Evolutionary conservation across 1,140 invertebrate species (phyloP).

Genomic region (Homalodisca vitripennis): DNA sequence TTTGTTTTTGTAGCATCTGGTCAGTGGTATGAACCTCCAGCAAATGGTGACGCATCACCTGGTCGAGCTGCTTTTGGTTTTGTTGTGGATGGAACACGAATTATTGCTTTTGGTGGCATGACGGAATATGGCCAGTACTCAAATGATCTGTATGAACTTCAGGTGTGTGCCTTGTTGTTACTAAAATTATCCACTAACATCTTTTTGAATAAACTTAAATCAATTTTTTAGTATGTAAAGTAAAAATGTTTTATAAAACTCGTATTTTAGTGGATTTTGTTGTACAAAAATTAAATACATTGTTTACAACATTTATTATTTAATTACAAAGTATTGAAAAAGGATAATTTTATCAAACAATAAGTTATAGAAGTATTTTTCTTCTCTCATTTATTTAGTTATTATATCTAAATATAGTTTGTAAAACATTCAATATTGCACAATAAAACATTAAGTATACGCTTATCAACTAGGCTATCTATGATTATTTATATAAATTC

Average conservation of each 20-base stretch:
- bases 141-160: slow-evolving; percentile 94
- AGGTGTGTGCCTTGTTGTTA: slow-evolving; percentile 80
- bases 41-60: slow-evolving; percentile 86
- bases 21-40: slow-evolving; percentile 86
- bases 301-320: too few relatives aligned
- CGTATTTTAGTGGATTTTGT: not conserved
- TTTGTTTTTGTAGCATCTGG: slow-evolving; percentile 85
- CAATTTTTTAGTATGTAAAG: too few relatives aligned
- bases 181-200: too few relatives aligned
- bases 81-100: slow-evolving; percentile 89
- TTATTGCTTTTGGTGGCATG: slow-evolving; percentile 98
- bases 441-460: not conserved
- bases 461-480: not conserved
- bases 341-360: too few relatives aligned
- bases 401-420: too few relatives aligned
- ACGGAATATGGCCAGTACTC: slow-evolving; percentile 99
- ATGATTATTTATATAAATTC: not conserved
- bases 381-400: too few relatives aligned
- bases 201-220: too few relatives aligned
- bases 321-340: too few relatives aligned
- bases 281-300: too few relatives aligned
- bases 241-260: too few relatives aligned
- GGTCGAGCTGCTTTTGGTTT: slow-evolving; percentile 99
- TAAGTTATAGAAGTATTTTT: too few relatives aligned
- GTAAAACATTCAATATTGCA: too few relatives aligned